These are phyloP conservation scores for Hylyphantes graminicola DNA, from an alignment of 1,140 invertebrate species.

Conservation along the genomic window DNA sequence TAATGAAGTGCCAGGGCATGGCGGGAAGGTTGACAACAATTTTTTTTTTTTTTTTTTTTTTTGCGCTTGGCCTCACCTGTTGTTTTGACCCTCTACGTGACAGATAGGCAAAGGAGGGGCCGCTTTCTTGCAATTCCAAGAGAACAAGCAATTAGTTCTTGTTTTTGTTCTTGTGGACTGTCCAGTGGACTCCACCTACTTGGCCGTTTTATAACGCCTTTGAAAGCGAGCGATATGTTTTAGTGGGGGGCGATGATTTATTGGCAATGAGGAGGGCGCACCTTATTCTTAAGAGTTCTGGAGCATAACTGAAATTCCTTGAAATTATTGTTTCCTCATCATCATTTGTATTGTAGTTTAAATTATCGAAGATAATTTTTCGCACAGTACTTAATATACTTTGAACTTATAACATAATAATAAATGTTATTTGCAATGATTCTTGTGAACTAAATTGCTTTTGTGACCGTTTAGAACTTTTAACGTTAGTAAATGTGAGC, in stretches of 20 bases:
- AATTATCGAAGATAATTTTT: too few relatives aligned
- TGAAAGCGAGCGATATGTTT: slow-evolving; percentile 13
- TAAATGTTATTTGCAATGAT: too few relatives aligned
- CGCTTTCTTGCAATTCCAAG: neutral
- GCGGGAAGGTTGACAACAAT: slow-evolving; percentile 45
- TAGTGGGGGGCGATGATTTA: slow-evolving; percentile 30
- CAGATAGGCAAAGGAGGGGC: neutral
- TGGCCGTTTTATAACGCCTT: slow-evolving; percentile 9
- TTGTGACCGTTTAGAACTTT: too few relatives aligned
- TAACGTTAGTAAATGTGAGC: too few relatives aligned
- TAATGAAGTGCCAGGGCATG: slow-evolving; percentile 51
- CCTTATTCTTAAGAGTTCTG: slow-evolving; percentile 2
- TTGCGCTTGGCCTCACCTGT: slow-evolving; percentile 42
- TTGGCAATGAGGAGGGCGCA: slow-evolving; percentile 18
- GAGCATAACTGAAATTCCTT: slow-evolving; percentile 28
- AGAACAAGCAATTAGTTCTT: too few relatives aligned
- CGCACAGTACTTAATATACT: too few relatives aligned
- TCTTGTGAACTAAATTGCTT: too few relatives aligned
- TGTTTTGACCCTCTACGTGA: slow-evolving; percentile 25
- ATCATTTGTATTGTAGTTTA: neutral
- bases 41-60: slow-evolving; percentile 11
- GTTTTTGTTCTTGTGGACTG: neutral
- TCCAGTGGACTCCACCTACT: slow-evolving; percentile 38
- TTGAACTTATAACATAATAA: too few relatives aligned
- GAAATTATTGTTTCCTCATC: slow-evolving; percentile 18